phyloP scores from a whole-genome alignment of 2,797 vertebrate species.

The Muscicapa comitata region DNA sequence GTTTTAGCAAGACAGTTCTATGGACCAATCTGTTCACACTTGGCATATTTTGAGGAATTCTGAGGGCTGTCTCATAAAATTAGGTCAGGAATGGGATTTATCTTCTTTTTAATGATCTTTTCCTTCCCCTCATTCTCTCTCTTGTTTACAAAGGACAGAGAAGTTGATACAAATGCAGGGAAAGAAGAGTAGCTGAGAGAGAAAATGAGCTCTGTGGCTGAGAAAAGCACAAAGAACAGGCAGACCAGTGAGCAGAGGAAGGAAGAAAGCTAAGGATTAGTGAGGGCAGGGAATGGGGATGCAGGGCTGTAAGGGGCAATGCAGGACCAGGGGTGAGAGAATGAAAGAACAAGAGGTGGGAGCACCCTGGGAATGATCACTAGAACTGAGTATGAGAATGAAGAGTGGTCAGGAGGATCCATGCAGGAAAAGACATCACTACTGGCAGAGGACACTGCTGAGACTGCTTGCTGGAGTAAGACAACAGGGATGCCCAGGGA shows the following conservation, averaged over 20 bases:
- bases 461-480: not conserved
- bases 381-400: not conserved
- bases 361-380: not conserved
- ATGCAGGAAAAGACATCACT: not conserved
- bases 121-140: not conserved
- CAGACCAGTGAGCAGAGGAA: not conserved
- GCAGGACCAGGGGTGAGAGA: not conserved
- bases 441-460: not conserved
- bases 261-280: not conserved
- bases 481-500: not conserved
- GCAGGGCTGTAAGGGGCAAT: rapidly evolving
- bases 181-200: not conserved
- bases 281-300: not conserved
- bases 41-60: not conserved
- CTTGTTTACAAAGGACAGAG: not conserved
- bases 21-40: not conserved
- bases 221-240: not conserved
- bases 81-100: not conserved
- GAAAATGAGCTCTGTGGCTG: not conserved
- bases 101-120: not conserved
- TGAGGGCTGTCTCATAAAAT: not conserved
- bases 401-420: not conserved
- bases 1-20: not conserved
- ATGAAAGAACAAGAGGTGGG: not conserved
- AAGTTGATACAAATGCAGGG: not conserved